phyloP scores from a whole-genome alignment of 1,140 invertebrate species.

The Chelonus insularis region DNA sequence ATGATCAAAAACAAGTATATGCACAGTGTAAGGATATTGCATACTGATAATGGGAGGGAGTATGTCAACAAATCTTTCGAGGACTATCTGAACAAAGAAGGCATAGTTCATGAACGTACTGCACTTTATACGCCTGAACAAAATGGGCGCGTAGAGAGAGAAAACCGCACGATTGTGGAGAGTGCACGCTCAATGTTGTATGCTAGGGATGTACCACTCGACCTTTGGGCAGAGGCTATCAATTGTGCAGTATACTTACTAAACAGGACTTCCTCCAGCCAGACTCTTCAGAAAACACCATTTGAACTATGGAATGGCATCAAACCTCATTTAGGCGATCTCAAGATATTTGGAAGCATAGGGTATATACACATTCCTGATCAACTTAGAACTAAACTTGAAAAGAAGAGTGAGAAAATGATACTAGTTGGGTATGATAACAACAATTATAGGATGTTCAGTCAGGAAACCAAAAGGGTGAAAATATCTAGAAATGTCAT shows the following conservation, averaged over 20 bases:
- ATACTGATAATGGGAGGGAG: neutral
- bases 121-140: slow-evolving; percentile 34
- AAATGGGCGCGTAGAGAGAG: neutral
- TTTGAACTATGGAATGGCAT: slow-evolving; percentile 46
- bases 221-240: slow-evolving; percentile 53
- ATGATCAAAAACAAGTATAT: slow-evolving; percentile 17
- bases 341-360: slow-evolving; percentile 45
- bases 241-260: slow-evolving; percentile 44
- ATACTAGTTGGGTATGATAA: slow-evolving; percentile 44
- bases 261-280: slow-evolving; percentile 37
- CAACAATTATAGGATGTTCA: slow-evolving; percentile 38
- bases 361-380: slow-evolving; percentile 49
- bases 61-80: neutral
- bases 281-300: slow-evolving; percentile 31
- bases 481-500: slow-evolving; percentile 8
- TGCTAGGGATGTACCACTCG: slow-evolving; percentile 36
- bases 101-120: slow-evolving; percentile 41
- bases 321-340: slow-evolving; percentile 35
- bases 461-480: neutral
- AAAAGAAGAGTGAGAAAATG: slow-evolving; percentile 35
- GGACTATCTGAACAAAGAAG: neutral
- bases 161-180: neutral
- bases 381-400: slow-evolving; percentile 47
- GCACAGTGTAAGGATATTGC: slow-evolving; percentile 22
- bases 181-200: slow-evolving; percentile 22